Evolutionary conservation across 1,140 invertebrate genomes (phyloP), one percentile per base, ranked within the genome.

Genomic region (Ceratitis capitata): DNA sequence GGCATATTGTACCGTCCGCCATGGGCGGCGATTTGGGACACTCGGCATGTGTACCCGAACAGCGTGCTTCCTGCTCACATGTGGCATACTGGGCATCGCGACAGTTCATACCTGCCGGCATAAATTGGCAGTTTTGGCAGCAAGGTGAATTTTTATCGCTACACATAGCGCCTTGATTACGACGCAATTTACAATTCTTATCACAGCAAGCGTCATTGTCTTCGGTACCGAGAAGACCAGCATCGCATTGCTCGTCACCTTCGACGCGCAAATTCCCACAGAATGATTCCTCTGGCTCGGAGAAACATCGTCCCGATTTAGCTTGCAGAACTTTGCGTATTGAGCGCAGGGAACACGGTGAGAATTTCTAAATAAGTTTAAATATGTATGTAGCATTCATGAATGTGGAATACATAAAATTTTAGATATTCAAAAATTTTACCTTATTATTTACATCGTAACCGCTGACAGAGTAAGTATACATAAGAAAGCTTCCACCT

Each of bases 391-490:
- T 29, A n/a, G n/a, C n/a, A 19, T 19, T 26, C n/a, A 83, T 10
- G 14, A 14, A 51, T 58, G 32, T 58, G 49, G 19, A 82, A 19
- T 16, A 49, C 1, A 14, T 14, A 49, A 82, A 45, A 49, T 83
- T 83, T 83, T 83, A 6, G n/a, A 42, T 84, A 32, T 32, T 83
- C 14, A 51, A 85, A 74, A 39, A 51, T 51, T 39, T 51, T 86
- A 98, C 97, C 95, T 98, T 98, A 89, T 99, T 99, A 89, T 99
- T 99, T 64, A 97, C 95, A 91, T 99, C 98, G 91, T 98, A 99
- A 5, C 98, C 98, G 91, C 96, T 98, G 83, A 99, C 98, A 88
- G 97, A 98, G 92, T 99, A 99, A 0, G 98, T 98, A 92, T 99
- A 99, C 98, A 99, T 99, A 64, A 99, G 94, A 92, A 97, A 99